These are phyloP conservation scores for Trichoplusia ni DNA, from an alignment of 1,140 invertebrate genomes.

Conservation along the genomic window DNA sequence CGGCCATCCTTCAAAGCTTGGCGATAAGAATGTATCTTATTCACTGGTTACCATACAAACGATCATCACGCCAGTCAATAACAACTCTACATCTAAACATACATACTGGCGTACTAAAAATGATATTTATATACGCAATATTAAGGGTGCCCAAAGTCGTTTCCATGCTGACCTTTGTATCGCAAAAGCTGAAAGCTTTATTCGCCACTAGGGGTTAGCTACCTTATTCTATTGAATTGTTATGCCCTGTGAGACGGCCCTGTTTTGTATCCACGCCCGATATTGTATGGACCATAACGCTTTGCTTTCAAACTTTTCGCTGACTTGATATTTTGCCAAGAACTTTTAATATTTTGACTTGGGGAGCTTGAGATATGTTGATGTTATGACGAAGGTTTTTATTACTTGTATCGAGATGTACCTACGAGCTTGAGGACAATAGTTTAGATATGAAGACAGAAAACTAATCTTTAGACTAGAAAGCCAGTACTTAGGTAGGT, in stretches of 20 bases:
- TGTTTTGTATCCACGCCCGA: constrained; percentile 9
- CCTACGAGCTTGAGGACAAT: no score
- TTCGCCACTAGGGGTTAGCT: constrained; percentile 30
- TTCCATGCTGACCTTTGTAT: constrained; percentile 28
- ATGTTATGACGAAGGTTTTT: neutral
- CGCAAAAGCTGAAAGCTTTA: constrained; percentile 30
- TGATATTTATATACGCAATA: constrained; percentile 8
- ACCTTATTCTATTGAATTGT: constrained; percentile 39
- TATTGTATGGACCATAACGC: constrained; percentile 16
- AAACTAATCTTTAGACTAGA: no score
- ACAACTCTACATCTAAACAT: neutral
- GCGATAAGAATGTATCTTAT: no score
- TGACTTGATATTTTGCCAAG: constrained; percentile 22
- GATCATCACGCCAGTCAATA: neutral
- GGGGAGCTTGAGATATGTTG: neutral
- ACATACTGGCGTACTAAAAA: neutral
- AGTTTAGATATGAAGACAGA: no score
- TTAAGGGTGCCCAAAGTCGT: constrained; percentile 10
- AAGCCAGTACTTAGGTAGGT: no score
- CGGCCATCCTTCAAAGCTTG: no score
- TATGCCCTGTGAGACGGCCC: constrained; percentile 23
- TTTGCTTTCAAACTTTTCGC: constrained; percentile 12
- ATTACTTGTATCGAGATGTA: neutral
- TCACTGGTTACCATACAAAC: no score
- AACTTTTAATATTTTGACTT: constrained; percentile 20